Evolutionary conservation across 2,888 invertebrate genomes (phyloP).

Genomic region (Allacma fusca): DNA sequence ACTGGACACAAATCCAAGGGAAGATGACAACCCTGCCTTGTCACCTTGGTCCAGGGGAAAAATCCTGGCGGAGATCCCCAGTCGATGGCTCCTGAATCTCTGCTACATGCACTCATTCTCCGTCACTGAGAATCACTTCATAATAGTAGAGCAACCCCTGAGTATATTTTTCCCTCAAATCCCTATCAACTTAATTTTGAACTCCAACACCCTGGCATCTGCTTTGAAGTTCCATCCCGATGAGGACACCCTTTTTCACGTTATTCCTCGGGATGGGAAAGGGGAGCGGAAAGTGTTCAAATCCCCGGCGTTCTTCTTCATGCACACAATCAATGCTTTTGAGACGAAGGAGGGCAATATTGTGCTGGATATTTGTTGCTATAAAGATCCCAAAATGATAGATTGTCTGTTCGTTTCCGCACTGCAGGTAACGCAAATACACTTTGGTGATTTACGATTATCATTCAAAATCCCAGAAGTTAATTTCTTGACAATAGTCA

Average conservation of each 20-base stretch:
- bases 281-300: slow-evolving; percentile 9
- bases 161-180: slow-evolving; percentile 74
- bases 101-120: slow-evolving; percentile 95
- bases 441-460: background rate
- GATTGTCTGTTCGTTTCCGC: slow-evolving; percentile 86
- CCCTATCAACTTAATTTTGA: slow-evolving; percentile 69
- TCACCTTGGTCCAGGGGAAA: slow-evolving; percentile 67
- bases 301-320: slow-evolving; percentile 78
- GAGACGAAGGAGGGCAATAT: slow-evolving; percentile 66
- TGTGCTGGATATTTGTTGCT: slow-evolving; percentile 82
- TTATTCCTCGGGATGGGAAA: slow-evolving; percentile 46
- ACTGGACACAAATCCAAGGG: slow-evolving; percentile 37
- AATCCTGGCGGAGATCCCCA: slow-evolving; percentile 75
- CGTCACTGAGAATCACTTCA: slow-evolving; percentile 83
- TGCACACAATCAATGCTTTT: slow-evolving; percentile 76
- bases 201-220: slow-evolving; percentile 73
- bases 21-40: slow-evolving; percentile 22
- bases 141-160: slow-evolving; percentile 89
- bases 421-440: slow-evolving; percentile 72
- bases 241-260: slow-evolving; percentile 66
- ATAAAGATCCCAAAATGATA: slow-evolving; percentile 81
- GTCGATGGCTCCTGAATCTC: slow-evolving; percentile 81
- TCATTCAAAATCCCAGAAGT: too few relatives aligned
- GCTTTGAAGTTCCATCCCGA: slow-evolving; percentile 80
- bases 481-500: too few relatives aligned